Conservation (phyloP, 2,797 vertebrate genomes). For the Rhinoraja longicauda region DNA sequence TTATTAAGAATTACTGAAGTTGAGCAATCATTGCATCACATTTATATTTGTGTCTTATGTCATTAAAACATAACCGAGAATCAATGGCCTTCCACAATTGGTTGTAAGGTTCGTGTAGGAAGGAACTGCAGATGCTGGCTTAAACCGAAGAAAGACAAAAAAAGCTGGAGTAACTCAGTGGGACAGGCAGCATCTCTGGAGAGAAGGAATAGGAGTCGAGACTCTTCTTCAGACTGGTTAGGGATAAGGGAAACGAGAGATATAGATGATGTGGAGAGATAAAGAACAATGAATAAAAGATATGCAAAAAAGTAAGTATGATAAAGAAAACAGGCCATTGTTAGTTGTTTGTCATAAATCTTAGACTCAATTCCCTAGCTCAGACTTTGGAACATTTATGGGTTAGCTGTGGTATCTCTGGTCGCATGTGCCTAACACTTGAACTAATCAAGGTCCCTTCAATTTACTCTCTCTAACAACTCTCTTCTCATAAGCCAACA, state of each 20-base stretch:
- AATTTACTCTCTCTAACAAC: not conserved
- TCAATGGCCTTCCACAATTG: not conserved
- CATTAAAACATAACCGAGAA: not conserved
- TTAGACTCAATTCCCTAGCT: not conserved
- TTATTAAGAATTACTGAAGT: no score
- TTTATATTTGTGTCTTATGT: not conserved
- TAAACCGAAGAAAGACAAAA: no score
- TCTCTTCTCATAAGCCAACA: not conserved
- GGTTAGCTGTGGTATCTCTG: not conserved
- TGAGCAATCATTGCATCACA: not conserved
- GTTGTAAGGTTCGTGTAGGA: not conserved
- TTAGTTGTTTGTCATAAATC: conserved; percentile 12
- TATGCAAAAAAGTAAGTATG: no score
- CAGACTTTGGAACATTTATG: not conserved
- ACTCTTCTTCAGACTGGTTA: no score
- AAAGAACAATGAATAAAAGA: no score
- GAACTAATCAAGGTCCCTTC: not conserved
- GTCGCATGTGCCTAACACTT: not conserved
- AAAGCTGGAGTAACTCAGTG: no score
- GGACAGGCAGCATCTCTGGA: no score
- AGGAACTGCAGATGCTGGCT: no score
- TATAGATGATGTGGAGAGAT: no score
- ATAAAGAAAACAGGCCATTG: no score
- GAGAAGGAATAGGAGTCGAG: no score
- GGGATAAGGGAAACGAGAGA: no score